Conservation (phyloP, 2,888 invertebrate species). For the Itoplectis maculator region DNA sequence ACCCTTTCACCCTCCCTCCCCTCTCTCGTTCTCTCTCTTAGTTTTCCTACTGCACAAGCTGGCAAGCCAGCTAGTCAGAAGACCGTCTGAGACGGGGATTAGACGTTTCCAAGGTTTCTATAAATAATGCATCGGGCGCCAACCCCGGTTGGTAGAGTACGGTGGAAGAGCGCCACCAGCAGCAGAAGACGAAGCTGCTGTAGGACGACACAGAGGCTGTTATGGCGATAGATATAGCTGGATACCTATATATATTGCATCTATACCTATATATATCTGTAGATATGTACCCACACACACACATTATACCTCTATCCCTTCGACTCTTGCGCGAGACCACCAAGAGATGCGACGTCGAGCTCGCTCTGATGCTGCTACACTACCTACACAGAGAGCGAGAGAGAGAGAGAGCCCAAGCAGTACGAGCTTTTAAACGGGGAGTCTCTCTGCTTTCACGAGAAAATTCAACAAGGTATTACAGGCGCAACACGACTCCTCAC, state of each 20-base stretch:
- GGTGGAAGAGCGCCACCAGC: conserved; percentile 15
- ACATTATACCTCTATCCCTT: not conserved
- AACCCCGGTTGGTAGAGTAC: conserved; percentile 58
- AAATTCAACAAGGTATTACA: conserved; percentile 56
- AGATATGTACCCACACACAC: conserved; percentile 18
- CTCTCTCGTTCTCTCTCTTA: conserved; percentile 22
- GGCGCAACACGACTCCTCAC: conserved; percentile 16
- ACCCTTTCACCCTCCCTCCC: not conserved
- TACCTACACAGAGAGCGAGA: not conserved
- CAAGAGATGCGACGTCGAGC: conserved; percentile 27
- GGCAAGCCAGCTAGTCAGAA: conserved; percentile 71
- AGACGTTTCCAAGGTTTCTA: conserved; percentile 79
- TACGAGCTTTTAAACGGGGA: conserved; percentile 56
- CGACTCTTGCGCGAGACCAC: conserved; percentile 29
- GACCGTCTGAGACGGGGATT: conserved; percentile 80
- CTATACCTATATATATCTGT: conserved; percentile 18
- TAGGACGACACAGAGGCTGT: conserved; percentile 36
- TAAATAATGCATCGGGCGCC: conserved; percentile 78
- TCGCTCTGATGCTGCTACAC: conserved; percentile 19
- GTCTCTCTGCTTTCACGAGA: conserved; percentile 46
- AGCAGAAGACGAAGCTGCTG: conserved; percentile 39
- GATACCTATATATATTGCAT: not conserved
- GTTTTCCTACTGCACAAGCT: conserved; percentile 39
- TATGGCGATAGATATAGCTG: conserved; percentile 4
- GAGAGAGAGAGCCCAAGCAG: conserved; percentile 8